Evolutionary conservation across 92 coral and sea anemone species (phyloP).

Genomic region (Heteractis magnifica): DNA sequence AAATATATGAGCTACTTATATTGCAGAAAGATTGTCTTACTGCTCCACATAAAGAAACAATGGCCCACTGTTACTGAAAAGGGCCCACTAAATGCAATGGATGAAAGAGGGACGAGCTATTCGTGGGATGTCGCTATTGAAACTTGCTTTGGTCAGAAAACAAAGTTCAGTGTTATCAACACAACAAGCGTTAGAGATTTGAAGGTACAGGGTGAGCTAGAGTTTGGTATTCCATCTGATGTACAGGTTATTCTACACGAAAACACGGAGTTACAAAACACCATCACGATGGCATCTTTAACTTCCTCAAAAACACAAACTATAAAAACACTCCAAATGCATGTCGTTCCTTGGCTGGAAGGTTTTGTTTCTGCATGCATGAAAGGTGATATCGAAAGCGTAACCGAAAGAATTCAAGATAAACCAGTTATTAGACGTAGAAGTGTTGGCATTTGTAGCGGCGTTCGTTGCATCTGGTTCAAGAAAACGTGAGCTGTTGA

Average conservation of each 20-base stretch:
- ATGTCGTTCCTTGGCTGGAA: slow-evolving; percentile 25
- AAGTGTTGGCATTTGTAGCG: slow-evolving; percentile 36
- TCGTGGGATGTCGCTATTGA: not conserved
- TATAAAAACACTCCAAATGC: slow-evolving; percentile 4
- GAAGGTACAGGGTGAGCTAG: slow-evolving; percentile 8
- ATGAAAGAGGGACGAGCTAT: not conserved
- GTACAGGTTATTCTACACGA: slow-evolving; percentile 23
- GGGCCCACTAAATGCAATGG: not conserved
- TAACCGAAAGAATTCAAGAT: slow-evolving; percentile 27
- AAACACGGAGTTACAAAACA: slow-evolving; percentile 13
- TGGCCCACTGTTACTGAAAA: not conserved
- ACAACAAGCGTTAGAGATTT: not conserved
- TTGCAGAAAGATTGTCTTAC: no score
- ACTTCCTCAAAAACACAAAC: not conserved
- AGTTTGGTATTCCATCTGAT: slow-evolving; percentile 33
- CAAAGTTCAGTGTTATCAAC: not conserved
- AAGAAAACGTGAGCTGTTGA: slow-evolving; percentile 26
- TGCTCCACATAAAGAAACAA: no score
- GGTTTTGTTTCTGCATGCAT: slow-evolving; percentile 24
- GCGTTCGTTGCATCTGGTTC: slow-evolving; percentile 39
- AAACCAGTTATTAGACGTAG: slow-evolving; percentile 11
- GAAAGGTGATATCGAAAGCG: slow-evolving; percentile 36
- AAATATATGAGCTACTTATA: no score
- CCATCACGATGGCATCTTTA: slow-evolving; percentile 20
- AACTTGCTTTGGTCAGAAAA: not conserved